Base-by-base conservation (phyloP, 2,797 vertebrate genomes). In the Nothura maculosa region DNA sequence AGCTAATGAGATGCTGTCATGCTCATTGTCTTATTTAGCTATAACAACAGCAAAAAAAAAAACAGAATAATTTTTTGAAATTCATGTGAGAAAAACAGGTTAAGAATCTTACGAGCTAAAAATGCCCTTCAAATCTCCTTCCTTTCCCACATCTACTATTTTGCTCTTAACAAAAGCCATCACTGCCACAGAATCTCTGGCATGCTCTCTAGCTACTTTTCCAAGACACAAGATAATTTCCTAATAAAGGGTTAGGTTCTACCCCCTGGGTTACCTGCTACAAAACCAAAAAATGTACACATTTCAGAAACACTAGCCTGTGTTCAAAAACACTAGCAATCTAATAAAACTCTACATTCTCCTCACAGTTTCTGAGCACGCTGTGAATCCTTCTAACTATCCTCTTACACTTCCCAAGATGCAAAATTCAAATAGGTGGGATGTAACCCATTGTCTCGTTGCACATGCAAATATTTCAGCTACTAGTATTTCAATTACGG, bases 1-100 rank as follows among this genome's bases (percentile, higher is more conserved):
- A 69, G 75, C 74, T 93, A 93, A 89, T 50, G 75, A 80, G 79
- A 75, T 18, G 50, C 50, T n/a, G 10, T 62, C 73, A 73, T 73
- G 73, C 3, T 8, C 68, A 85, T 21, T 62, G 42, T n/a, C 36
- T 63, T 85, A 80, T 69, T 94, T 60, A 89, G 81, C 34, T 87
- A 1, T 52, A 93, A 89, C 54, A 93, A 89, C 93, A 89, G 18
- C 1, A 25, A 50, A 50, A 40, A 25, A 50, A 50, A 40, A 50
- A 50, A 50, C 42, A 92, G 76, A 94, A 92, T 76, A 87, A 90
- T 83, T n/a, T 90, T 91, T 79, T 84, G n/a, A 93, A 94, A 89
- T 87, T 66, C 79, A 45, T 73, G 55, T 81, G 69, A 85, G 90
- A 90, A 92, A 87, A 92, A 50, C 58, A 78, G 88, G 66, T 72